phyloP scores from a whole-genome alignment of 35 echinoderm and acorn worm species.

The Lytechinus pictus region DNA sequence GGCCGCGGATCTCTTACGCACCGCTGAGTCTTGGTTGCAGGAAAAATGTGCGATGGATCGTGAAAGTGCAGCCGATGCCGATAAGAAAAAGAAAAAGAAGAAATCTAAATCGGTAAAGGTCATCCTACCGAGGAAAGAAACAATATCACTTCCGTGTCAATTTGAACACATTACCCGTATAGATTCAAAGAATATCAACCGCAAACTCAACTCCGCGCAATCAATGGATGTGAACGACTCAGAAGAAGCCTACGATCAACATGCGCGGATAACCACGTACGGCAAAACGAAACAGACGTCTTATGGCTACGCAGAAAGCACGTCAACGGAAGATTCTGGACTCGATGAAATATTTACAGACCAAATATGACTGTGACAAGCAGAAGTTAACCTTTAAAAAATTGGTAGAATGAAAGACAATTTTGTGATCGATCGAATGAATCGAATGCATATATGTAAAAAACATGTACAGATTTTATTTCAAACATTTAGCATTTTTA shows the following conservation, averaged over 20 bases:
- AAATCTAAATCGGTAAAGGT: slow-evolving; percentile 67
- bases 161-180: slow-evolving; percentile 97
- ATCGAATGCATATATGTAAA: not conserved
- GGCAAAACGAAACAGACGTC: slow-evolving; percentile 25
- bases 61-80: slow-evolving; percentile 38
- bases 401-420: not conserved
- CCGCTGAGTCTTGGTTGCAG: slow-evolving; percentile 73
- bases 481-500: no score
- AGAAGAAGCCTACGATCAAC: slow-evolving; percentile 34
- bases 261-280: slow-evolving; percentile 25
- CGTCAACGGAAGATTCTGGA: slow-evolving; percentile 71
- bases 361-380: not conserved
- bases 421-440: no score
- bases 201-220: not conserved
- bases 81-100: slow-evolving; percentile 78
- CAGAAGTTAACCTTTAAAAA: no score
- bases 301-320: slow-evolving; percentile 64
- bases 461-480: no score
- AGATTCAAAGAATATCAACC: slow-evolving; percentile 72
- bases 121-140: slow-evolving; percentile 74
- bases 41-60: slow-evolving; percentile 49
- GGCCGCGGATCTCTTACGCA: slow-evolving; percentile 74
- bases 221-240: slow-evolving; percentile 1
- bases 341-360: slow-evolving; percentile 52
- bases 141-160: slow-evolving; percentile 94